Conservation (phyloP, 2,113 vertebrate species). For the Nematolebias whitei region DNA sequence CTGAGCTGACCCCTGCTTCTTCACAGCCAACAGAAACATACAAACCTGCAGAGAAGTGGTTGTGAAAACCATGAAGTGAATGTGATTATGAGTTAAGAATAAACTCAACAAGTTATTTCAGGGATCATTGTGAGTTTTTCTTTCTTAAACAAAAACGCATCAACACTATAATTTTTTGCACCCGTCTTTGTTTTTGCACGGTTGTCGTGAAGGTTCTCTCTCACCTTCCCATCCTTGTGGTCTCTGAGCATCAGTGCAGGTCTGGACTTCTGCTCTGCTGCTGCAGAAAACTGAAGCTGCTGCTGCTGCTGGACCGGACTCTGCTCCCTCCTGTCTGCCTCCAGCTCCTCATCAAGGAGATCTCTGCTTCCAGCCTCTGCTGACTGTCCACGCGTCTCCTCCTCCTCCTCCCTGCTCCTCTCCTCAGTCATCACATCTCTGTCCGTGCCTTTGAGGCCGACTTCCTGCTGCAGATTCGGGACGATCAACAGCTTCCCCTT, state of each 20-base stretch:
- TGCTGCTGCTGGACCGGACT: conserved; percentile 65
- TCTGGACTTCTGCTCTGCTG: conserved; percentile 44
- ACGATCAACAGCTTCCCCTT: conserved; percentile 40
- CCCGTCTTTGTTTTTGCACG: not conserved
- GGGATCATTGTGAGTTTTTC: too few species aligned
- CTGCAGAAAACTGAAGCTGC: conserved; percentile 60
- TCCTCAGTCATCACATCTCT: conserved; percentile 50
- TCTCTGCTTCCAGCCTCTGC: conserved; percentile 80
- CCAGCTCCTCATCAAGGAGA: conserved; percentile 77
- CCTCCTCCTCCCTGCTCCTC: conserved; percentile 35
- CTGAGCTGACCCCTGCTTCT: too few species aligned
- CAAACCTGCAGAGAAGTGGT: too few species aligned
- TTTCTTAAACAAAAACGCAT: too few species aligned
- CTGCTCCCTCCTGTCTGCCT: conserved; percentile 32
- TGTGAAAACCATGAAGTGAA: too few species aligned
- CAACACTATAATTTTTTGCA: too few species aligned
- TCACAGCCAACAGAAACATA: too few species aligned
- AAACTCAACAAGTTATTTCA: too few species aligned
- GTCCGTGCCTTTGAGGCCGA: conserved; percentile 47
- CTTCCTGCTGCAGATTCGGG: conserved; percentile 66
- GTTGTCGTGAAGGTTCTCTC: not conserved
- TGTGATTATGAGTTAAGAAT: too few species aligned
- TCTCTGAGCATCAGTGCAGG: conserved; percentile 28
- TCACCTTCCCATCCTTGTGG: conserved; percentile 58
- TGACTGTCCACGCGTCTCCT: conserved; percentile 58